These are phyloP conservation scores for Erynnis tages DNA, from an alignment of 2,888 invertebrate species.

Conservation along the genomic window DNA sequence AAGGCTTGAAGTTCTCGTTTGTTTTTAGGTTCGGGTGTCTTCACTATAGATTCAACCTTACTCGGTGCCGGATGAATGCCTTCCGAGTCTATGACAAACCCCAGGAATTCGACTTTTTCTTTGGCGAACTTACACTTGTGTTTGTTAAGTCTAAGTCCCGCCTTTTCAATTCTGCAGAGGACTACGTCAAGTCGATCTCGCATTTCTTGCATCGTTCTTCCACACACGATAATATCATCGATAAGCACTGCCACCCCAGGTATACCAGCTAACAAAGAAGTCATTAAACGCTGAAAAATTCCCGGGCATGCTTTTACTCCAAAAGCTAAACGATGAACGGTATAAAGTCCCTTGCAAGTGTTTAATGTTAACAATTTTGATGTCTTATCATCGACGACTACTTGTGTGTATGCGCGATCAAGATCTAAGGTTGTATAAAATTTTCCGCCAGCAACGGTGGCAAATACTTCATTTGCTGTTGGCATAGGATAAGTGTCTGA, in stretches of 20 bases:
- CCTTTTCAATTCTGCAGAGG: conserved; percentile 24
- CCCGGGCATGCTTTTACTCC: conserved; percentile 34
- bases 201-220: conserved; percentile 28
- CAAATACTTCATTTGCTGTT: conserved; percentile 32
- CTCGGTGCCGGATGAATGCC: conserved; percentile 32
- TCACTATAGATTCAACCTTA: conserved; percentile 32
- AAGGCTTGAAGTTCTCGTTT: conserved; percentile 33
- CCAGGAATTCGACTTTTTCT: conserved; percentile 32
- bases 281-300: conserved; percentile 36
- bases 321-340: conserved; percentile 30
- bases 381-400: conserved; percentile 30
- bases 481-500: conserved; percentile 36
- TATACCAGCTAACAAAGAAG: conserved; percentile 31
- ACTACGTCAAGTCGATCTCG: conserved; percentile 20
- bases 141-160: conserved; percentile 33
- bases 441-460: conserved; percentile 32
- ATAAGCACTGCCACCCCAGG: conserved; percentile 34
- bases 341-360: conserved; percentile 35
- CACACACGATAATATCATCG: conserved; percentile 36
- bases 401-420: conserved; percentile 34
- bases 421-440: conserved; percentile 33
- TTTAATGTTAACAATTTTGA: conserved; percentile 36
- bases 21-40: conserved; percentile 29
- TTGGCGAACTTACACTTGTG: conserved; percentile 31
- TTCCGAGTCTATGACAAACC: conserved; percentile 32